phyloP scores from a whole-genome alignment of 2,888 invertebrate genomes.

The Choreutis nemorana region DNA sequence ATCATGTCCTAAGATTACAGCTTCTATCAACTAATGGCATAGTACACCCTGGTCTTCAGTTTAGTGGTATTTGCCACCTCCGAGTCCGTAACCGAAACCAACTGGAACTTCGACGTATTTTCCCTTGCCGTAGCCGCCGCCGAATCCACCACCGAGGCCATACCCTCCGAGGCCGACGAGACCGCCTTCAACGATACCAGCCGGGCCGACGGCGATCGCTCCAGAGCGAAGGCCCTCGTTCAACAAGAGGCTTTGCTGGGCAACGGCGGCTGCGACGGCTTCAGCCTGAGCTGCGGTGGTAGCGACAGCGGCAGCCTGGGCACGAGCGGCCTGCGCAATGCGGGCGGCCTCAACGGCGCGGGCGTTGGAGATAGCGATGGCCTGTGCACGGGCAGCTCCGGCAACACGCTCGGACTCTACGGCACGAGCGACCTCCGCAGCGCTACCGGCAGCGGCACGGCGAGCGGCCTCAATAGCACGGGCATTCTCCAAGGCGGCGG shows the following conservation, averaged over 20 bases:
- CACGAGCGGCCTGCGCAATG: conserved; percentile 42
- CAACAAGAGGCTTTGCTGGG: too few relatives aligned
- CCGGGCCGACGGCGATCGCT: too few relatives aligned
- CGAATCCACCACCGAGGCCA: conserved; percentile 13
- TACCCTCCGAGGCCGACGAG: conserved; percentile 12
- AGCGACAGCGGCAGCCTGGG: conserved; percentile 38
- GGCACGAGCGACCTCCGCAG: conserved; percentile 34
- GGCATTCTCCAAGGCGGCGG: conserved; percentile 53
- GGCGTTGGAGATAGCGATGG: conserved; percentile 48
- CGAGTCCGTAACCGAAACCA: too few relatives aligned
- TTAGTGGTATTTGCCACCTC: conserved; percentile 15
- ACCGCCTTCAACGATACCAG: conserved; percentile 13
- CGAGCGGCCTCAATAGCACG: conserved; percentile 49
- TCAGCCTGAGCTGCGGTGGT: conserved; percentile 42
- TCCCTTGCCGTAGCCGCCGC: conserved; percentile 16
- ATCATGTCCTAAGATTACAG: too few relatives aligned
- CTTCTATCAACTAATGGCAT: conserved; percentile 20
- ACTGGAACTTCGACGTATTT: neutral
- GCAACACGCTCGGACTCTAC: conserved; percentile 41
- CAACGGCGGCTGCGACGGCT: conserved; percentile 25
- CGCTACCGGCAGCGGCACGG: conserved; percentile 37
- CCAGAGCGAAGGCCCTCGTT: too few relatives aligned
- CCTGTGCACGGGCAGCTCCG: conserved; percentile 50
- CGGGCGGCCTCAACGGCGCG: conserved; percentile 51
- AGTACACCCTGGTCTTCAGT: conserved; percentile 7